Percentiles rank a stretch among this genome's conserved stretches.
Conservation (phyloP, 1,140 invertebrate species). For the Epicauta chinensis region DNA sequence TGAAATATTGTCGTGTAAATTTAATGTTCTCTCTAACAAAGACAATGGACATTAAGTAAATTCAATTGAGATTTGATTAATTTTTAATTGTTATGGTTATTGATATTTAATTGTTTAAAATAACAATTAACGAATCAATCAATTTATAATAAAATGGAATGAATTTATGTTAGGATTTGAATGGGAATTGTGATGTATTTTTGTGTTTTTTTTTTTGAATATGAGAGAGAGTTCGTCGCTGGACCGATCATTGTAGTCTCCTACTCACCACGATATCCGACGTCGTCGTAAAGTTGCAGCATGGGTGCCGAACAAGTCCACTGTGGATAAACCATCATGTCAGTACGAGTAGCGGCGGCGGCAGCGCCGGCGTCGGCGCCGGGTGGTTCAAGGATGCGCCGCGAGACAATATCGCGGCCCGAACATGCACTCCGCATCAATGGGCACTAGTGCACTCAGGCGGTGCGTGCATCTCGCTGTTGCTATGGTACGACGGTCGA, state of each 20-base stretch:
- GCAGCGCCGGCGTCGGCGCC: constrained; percentile 21
- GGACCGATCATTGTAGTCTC: constrained; percentile 16
- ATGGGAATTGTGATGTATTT: constrained; percentile 1
- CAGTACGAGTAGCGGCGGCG: constrained; percentile 19
- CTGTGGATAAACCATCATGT: constrained; percentile 44
- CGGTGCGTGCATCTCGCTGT: neutral
- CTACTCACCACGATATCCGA: constrained; percentile 42
- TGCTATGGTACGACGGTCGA: constrained; percentile 18
- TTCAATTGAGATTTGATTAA: too few relatives aligned
- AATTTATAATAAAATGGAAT: too few relatives aligned
- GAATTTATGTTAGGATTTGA: too few relatives aligned
- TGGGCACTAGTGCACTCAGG: constrained; percentile 19
- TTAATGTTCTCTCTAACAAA: too few relatives aligned
- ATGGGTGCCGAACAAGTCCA: constrained; percentile 39
- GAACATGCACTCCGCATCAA: constrained; percentile 37
- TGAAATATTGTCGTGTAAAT: too few relatives aligned
- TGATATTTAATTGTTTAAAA: too few relatives aligned
- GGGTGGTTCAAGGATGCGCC: constrained; percentile 33
- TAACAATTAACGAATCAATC: too few relatives aligned
- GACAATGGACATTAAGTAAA: too few relatives aligned
- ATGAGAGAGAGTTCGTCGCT: constrained; percentile 4
- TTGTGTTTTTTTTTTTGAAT: constrained; percentile 7
- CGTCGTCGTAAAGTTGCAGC: constrained; percentile 43
- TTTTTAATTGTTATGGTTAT: too few relatives aligned
- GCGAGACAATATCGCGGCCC: constrained; percentile 34